Evolutionary conservation across 2,888 invertebrate species (phyloP).

Genomic region (Drosophila limbata): DNA sequence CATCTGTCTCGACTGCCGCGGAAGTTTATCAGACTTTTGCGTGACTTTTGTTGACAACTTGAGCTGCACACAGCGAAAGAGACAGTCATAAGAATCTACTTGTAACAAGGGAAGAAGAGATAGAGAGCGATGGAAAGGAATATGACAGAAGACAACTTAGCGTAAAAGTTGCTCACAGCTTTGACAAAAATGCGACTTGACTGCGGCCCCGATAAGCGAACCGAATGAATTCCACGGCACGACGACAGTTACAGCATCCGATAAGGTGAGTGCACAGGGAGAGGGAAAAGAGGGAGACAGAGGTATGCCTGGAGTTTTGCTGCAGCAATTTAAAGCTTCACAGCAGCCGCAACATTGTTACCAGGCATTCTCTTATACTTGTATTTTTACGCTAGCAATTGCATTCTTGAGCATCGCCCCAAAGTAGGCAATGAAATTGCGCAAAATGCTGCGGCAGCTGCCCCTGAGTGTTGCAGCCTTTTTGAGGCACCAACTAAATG

Average conservation of each 20-base stretch:
- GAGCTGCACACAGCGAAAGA: constrained; percentile 30
- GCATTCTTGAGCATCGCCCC: constrained; percentile 46
- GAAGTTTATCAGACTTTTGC: constrained; percentile 80
- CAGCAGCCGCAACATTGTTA: constrained; percentile 53
- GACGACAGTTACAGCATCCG: constrained; percentile 48
- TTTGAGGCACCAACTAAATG: constrained; percentile 24
- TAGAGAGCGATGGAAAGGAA: constrained; percentile 13
- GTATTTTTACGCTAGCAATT: constrained; percentile 28
- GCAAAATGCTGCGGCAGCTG: constrained; percentile 56
- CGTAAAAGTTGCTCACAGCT: constrained; percentile 53
- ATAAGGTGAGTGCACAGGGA: constrained; percentile 15
- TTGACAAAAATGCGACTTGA: constrained; percentile 61
- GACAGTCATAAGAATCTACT: constrained; percentile 4
- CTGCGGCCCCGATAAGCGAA: constrained; percentile 68
- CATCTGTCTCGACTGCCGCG: constrained; percentile 68
- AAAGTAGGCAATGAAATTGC: constrained; percentile 60
- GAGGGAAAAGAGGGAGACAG: neutral
- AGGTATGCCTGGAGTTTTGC: constrained; percentile 21
- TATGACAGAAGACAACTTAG: constrained; percentile 56
- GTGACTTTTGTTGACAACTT: constrained; percentile 79
- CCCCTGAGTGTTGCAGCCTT: constrained; percentile 50
- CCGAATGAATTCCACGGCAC: constrained; percentile 57
- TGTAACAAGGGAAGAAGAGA: neutral
- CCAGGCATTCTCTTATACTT: constrained; percentile 7
- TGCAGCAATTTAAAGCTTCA: constrained; percentile 51